phyloP scores from a whole-genome alignment of 53 echinoderm and acorn worm species.

The Henricia sp. region DNA sequence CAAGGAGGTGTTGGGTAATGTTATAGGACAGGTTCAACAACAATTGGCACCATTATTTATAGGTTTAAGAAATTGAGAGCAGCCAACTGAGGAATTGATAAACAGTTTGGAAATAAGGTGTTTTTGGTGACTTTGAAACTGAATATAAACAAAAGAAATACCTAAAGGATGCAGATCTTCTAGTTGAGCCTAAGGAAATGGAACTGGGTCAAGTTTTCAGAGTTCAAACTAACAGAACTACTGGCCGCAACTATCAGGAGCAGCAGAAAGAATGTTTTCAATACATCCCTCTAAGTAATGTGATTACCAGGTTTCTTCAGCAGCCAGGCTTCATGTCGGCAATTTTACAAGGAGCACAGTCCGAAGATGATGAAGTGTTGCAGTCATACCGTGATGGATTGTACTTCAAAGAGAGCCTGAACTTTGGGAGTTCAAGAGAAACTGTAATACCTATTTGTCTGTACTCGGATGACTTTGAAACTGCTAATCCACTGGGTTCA shows the following conservation, averaged over 20 bases:
- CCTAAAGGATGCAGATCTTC: constrained; percentile 4
- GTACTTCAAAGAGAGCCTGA: constrained; percentile 47
- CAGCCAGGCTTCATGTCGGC: constrained; percentile 59
- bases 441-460: constrained; percentile 20
- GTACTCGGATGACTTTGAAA: constrained; percentile 52
- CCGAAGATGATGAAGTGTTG: constrained; percentile 46
- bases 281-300: constrained; percentile 38
- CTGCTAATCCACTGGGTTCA: constrained; percentile 38
- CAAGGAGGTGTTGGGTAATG: constrained; percentile 21
- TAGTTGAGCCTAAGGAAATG: constrained; percentile 37
- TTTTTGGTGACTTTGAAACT: constrained; percentile 40
- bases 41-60: background rate
- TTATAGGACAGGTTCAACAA: background rate
- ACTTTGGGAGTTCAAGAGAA: background rate
- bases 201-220: constrained; percentile 31
- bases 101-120: background rate
- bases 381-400: constrained; percentile 66
- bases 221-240: constrained; percentile 27
- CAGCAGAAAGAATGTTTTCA: constrained; percentile 28
- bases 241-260: constrained; percentile 26
- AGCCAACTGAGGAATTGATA: constrained; percentile 9
- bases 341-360: constrained; percentile 18
- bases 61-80: constrained; percentile 5
- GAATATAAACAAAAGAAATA: constrained; percentile 48
- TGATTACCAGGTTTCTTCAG: constrained; percentile 40